phyloP scores from a whole-genome alignment of 2,797 vertebrate genomes.

The Acomys russatus region DNA sequence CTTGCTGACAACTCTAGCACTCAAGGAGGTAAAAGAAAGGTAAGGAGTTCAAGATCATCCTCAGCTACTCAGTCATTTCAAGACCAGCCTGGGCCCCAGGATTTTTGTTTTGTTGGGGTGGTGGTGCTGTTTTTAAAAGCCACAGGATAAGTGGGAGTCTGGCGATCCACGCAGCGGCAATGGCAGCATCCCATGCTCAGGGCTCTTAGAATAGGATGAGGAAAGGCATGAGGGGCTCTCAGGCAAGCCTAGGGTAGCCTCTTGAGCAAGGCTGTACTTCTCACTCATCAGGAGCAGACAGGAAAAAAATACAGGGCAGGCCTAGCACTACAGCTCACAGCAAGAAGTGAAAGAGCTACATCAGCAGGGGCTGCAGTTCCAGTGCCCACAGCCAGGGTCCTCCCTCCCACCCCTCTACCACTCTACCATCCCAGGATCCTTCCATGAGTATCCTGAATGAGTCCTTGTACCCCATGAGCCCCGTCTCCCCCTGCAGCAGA shows the following conservation, averaged over 20 bases:
- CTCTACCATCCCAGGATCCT: background rate
- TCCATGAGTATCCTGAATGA: background rate
- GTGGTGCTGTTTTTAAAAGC: background rate
- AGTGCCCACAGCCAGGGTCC: fast-evolving
- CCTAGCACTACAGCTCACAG: no score
- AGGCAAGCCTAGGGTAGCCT: conserved; percentile 31
- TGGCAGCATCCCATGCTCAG: conserved; percentile 18
- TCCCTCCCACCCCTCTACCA: background rate
- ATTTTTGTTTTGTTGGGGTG: no score
- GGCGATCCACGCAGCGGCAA: fast-evolving
- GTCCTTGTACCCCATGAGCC: background rate
- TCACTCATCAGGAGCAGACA: conserved; percentile 51
- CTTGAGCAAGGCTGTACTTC: conserved; percentile 53
- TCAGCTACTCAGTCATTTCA: background rate
- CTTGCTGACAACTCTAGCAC: background rate
- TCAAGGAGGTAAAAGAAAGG: background rate
- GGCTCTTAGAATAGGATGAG: conserved; percentile 78
- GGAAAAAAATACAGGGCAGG: background rate
- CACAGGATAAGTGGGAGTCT: background rate
- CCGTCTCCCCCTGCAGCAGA: background rate
- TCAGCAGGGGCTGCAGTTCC: background rate
- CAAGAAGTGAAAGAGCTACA: background rate
- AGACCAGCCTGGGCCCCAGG: background rate
- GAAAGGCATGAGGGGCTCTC: conserved; percentile 72
- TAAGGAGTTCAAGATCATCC: background rate